These are phyloP conservation scores for Mimas tiliae DNA, from an alignment of 2,888 invertebrate species.

Conservation along the genomic window DNA sequence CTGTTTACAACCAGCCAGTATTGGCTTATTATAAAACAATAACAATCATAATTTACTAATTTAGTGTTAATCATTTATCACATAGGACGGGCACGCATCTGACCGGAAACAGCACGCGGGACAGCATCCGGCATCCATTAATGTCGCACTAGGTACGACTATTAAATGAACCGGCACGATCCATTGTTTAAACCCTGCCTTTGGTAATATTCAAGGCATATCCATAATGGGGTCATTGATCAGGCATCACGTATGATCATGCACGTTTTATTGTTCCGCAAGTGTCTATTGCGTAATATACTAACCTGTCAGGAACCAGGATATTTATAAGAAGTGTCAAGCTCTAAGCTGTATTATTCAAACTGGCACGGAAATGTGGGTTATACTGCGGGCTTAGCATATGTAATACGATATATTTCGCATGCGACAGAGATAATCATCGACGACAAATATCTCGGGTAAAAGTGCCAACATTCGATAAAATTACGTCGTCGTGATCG, in stretches of 20 bases:
- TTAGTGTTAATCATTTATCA: slow-evolving; percentile 55
- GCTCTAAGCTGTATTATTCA: background rate
- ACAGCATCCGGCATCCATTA: slow-evolving; percentile 69
- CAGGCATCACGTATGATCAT: slow-evolving; percentile 47
- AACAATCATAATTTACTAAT: slow-evolving; percentile 20
- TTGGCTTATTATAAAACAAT: slow-evolving; percentile 16
- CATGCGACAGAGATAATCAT: too few relatives aligned
- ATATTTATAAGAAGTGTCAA: background rate
- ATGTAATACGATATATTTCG: too few relatives aligned
- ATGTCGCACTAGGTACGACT: slow-evolving; percentile 59
- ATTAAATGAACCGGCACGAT: slow-evolving; percentile 72
- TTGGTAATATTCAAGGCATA: slow-evolving; percentile 46
- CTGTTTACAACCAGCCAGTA: background rate
- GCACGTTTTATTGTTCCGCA: slow-evolving; percentile 34
- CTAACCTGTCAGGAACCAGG: background rate
- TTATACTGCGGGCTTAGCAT: too few relatives aligned
- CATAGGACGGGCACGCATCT: slow-evolving; percentile 63
- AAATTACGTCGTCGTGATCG: too few relatives aligned
- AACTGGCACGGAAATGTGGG: too few relatives aligned
- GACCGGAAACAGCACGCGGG: slow-evolving; percentile 74
- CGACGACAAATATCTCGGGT: too few relatives aligned
- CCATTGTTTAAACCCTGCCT: slow-evolving; percentile 69
- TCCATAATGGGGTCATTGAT: slow-evolving; percentile 62
- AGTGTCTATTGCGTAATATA: slow-evolving; percentile 3
- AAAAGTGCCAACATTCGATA: too few relatives aligned